These are phyloP conservation scores for Laodelphax striatellus DNA, from an alignment of 1,140 invertebrate species.

Conservation along the genomic window DNA sequence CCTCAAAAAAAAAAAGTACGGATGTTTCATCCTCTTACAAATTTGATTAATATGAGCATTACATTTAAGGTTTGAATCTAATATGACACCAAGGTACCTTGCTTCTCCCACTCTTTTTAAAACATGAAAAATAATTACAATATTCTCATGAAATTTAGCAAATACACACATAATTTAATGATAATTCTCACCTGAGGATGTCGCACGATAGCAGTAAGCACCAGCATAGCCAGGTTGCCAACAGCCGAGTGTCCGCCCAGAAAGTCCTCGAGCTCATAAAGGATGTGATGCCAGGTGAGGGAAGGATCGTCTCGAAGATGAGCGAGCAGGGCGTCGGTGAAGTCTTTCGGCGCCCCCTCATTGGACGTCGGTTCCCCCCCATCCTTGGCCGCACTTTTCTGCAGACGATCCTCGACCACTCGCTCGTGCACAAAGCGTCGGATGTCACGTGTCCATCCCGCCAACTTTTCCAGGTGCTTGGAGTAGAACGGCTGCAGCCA, in stretches of 20 bases:
- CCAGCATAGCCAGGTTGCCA: conserved; percentile 67
- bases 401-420: conserved; percentile 47
- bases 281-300: conserved; percentile 52
- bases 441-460: conserved; percentile 52
- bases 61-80: too few relatives aligned
- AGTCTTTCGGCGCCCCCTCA: conserved; percentile 44
- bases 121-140: too few relatives aligned
- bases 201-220: conserved; percentile 51
- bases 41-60: too few relatives aligned
- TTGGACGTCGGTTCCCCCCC: neutral
- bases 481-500: conserved; percentile 62
- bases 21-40: too few relatives aligned
- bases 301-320: conserved; percentile 48
- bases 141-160: too few relatives aligned
- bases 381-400: neutral
- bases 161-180: too few relatives aligned
- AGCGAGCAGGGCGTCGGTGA: conserved; percentile 61
- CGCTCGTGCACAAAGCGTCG: conserved; percentile 59
- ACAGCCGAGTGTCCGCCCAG: conserved; percentile 78
- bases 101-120: too few relatives aligned
- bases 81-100: too few relatives aligned
- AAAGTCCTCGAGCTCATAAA: conserved; percentile 76
- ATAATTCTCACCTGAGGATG: conserved; percentile 47
- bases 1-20: too few relatives aligned
- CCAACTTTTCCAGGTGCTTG: conserved; percentile 52